phyloP scores from a whole-genome alignment of 2,797 vertebrate species.

The Microcaecilia unicolor region DNA sequence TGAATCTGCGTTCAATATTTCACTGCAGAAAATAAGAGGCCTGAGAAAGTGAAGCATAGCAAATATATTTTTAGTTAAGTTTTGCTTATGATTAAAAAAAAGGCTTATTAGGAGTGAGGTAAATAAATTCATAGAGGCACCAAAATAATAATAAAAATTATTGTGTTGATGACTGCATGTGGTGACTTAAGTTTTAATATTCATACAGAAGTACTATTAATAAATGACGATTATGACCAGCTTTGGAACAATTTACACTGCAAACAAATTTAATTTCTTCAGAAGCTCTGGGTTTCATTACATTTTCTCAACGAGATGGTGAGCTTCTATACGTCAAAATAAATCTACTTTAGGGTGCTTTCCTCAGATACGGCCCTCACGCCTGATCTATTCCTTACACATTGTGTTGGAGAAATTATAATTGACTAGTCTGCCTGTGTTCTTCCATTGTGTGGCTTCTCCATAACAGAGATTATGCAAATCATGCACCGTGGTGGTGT shows the following conservation, averaged over 20 bases:
- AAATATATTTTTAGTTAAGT: slow-evolving; percentile 7
- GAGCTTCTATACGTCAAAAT: neutral
- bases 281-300: neutral
- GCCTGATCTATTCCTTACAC: neutral
- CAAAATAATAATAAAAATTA: slow-evolving; percentile 1
- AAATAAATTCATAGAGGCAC: neutral
- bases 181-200: neutral
- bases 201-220: neutral
- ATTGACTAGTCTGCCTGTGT: neutral
- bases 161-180: neutral
- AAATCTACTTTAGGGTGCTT: neutral
- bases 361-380: neutral
- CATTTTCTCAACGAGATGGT: neutral
- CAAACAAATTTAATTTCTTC: neutral
- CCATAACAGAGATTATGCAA: neutral
- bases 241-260: neutral
- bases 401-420: neutral
- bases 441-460: neutral
- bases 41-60: slow-evolving; percentile 7
- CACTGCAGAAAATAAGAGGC: neutral
- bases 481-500: neutral
- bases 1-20: slow-evolving; percentile 1
- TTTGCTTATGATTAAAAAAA: too few species aligned
- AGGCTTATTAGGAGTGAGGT: neutral
- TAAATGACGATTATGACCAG: neutral